Conservation (phyloP, 2,888 invertebrate species). For the Archips crataeganus region DNA sequence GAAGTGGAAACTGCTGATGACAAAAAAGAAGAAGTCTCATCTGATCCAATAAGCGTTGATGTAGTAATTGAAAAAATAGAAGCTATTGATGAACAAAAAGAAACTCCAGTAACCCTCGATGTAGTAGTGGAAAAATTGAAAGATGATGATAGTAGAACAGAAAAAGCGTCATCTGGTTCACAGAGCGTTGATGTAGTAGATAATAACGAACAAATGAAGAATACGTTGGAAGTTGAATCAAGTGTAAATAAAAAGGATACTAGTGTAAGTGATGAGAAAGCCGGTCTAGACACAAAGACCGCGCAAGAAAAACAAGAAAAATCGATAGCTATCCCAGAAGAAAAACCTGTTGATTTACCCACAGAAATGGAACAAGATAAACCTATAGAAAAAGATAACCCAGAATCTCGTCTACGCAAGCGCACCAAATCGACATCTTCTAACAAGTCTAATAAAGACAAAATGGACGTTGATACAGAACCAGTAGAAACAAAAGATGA, state of each 20-base stretch:
- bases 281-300: conserved; percentile 48
- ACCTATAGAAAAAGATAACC: conserved; percentile 16
- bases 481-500: conserved; percentile 19
- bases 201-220: background rate
- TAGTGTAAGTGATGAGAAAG: background rate
- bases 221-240: conserved; percentile 5
- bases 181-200: conserved; percentile 49
- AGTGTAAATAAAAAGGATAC: background rate
- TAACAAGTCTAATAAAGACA: conserved; percentile 51
- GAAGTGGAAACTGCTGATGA: conserved; percentile 30
- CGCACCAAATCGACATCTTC: conserved; percentile 56
- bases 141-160: conserved; percentile 23
- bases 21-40: background rate
- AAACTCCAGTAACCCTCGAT: conserved; percentile 14
- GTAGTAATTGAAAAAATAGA: conserved; percentile 42
- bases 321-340: background rate
- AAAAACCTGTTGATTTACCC: background rate
- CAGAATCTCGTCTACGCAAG: conserved; percentile 22
- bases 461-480: conserved; percentile 8
- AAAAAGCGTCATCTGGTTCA: conserved; percentile 11
- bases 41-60: conserved; percentile 25
- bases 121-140: conserved; percentile 41
- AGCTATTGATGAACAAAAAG: conserved; percentile 20
- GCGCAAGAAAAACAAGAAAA: conserved; percentile 27
- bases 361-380: conserved; percentile 11